A percentile compares a stretch with the other conserved stretches of the same genome.
Conservation (phyloP, 2,797 vertebrate species). For the Podargus strigoides region DNA sequence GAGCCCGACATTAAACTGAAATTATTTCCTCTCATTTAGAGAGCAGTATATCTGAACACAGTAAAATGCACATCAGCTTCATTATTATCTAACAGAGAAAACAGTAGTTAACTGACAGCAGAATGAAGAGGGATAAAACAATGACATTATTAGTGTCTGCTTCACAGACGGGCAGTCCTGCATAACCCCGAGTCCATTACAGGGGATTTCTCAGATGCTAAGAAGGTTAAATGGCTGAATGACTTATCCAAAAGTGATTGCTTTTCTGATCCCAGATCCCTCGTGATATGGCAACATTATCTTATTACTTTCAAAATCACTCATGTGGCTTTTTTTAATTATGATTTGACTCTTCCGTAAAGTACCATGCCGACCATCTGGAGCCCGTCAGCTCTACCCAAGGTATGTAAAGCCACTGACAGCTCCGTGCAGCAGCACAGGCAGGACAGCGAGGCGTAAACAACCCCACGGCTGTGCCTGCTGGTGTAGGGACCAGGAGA, state of each 20-base stretch:
- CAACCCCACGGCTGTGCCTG: not conserved
- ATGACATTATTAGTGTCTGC: constrained; percentile 18
- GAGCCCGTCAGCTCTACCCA: not conserved
- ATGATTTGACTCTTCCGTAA: not conserved
- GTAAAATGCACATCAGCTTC: constrained; percentile 22
- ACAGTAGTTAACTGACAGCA: constrained; percentile 27
- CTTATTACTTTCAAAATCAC: constrained; percentile 34
- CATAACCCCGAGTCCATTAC: not conserved
- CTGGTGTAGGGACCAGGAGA: not conserved
- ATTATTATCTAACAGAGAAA: constrained; percentile 39
- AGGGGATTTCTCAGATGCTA: constrained; percentile 29
- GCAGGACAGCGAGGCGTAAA: not conserved
- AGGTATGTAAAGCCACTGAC: not conserved
- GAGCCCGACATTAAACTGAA: constrained; percentile 28
- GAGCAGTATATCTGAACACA: not conserved
- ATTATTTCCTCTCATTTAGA: constrained; percentile 17
- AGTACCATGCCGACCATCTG: not conserved
- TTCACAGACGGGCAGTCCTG: not conserved
- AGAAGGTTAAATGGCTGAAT: constrained; percentile 50
- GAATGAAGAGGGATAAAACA: constrained; percentile 12
- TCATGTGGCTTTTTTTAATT: not conserved
- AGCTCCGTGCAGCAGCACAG: not conserved
- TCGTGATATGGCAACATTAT: not conserved
- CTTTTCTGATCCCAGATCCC: constrained; percentile 20
- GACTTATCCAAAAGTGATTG: constrained; percentile 48